Evolutionary conservation across 1,140 invertebrate species (phyloP).

Genomic region (Drosophila nikananu): DNA sequence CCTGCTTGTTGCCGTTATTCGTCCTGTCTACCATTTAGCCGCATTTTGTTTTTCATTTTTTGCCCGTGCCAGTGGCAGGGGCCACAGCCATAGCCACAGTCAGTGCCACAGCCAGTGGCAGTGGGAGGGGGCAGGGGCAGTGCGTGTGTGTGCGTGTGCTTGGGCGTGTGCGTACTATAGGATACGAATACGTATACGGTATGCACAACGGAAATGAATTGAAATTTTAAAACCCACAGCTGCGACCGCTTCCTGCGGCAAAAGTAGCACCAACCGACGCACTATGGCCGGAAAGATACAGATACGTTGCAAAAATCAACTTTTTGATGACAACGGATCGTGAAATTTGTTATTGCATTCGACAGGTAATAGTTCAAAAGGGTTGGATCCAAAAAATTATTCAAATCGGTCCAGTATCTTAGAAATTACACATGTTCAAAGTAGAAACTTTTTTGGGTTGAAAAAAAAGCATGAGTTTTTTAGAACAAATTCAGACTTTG

Average conservation of each 20-base stretch:
- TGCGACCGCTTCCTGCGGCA: slow-evolving; percentile 82
- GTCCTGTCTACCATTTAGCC: slow-evolving; percentile 74
- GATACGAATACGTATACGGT: slow-evolving; percentile 34
- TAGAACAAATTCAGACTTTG: too few relatives aligned
- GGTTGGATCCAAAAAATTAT: too few relatives aligned
- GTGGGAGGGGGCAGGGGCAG: background rate
- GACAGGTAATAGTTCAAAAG: too few relatives aligned
- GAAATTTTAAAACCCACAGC: slow-evolving; percentile 83
- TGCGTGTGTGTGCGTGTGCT: slow-evolving; percentile 4
- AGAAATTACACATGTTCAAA: too few relatives aligned
- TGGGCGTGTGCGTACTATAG: slow-evolving; percentile 14
- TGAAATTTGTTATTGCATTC: too few relatives aligned
- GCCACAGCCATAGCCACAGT: background rate
- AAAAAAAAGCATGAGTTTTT: too few relatives aligned
- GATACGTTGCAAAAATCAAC: too few relatives aligned
- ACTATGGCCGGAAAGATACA: too few relatives aligned
- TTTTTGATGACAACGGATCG: too few relatives aligned
- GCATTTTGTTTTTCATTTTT: slow-evolving; percentile 55
- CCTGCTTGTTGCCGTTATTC: slow-evolving; percentile 47
- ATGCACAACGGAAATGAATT: slow-evolving; percentile 82
- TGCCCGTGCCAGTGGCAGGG: background rate
- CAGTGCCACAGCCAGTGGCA: background rate
- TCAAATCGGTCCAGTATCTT: too few relatives aligned
- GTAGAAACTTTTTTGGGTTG: too few relatives aligned
- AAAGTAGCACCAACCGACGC: slow-evolving; percentile 71